Base-by-base conservation (phyloP, 2,113 vertebrate genomes). In the Gadus chalcogrammus region DNA sequence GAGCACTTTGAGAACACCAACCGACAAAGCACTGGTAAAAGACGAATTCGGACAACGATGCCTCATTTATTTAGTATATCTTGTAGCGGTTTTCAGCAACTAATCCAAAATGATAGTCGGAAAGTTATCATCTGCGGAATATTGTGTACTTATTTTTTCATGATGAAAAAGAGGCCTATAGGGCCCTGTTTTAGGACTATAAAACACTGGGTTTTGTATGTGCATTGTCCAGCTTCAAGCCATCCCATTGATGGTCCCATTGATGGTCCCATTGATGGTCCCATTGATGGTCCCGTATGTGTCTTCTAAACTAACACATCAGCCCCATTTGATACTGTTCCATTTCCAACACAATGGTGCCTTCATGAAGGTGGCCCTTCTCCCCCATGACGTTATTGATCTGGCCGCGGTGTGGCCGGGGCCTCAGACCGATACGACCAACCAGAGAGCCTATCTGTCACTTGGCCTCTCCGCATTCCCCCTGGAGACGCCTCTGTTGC, bases 301-400 rank as follows among this genome's bases (percentile, higher is more conserved):
- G 53, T 27, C 31, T 35, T 35, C 24, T 64, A 63, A 67, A 79
- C 63, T 64, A 65, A 20, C 35, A 71, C 62, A 35, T 72, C 74
- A 15, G 67, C 22, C 52, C 7, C 68, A 18, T 73, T 75, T 67
- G n/a, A 75, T 73, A 60, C 53, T 7, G 35, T 22, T 79, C 70
- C 35, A 72, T 77, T 82, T 78, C 56, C 38, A 52, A 77, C 65
- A 81, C 77, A 82, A 79, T 80, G 70, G 64, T 48, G 64, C 66
- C 53, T 61, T 31, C 52, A 60, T 61, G 69, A 64, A 48, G 31
- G 79, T 65, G 65, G n/a, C 53, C 67, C 85, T 88, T 76, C 81
- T 59, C 80, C 48, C 58, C 20, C 5, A 71, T 78, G 84, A 88
- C 85, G 76, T 71, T 85, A 90, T 89, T 72, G 78, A 75, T 84